Conservation (phyloP, 2,888 invertebrate species). For the Dryobotodes eremita region DNA sequence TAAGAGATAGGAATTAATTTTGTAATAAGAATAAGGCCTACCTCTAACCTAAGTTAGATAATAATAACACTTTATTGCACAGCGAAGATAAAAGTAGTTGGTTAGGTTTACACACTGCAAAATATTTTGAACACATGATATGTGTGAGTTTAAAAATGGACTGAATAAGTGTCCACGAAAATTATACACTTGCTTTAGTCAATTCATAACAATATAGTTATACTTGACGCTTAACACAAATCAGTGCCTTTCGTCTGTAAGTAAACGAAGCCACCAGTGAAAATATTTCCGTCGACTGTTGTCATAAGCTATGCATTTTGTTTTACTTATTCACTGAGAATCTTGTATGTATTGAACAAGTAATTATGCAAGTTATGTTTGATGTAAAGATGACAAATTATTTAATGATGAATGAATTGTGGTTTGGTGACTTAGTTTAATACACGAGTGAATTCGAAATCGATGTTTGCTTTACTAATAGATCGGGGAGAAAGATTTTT, state of each 20-base stretch:
- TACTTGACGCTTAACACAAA: slow-evolving; percentile 55
- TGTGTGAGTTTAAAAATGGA: slow-evolving; percentile 47
- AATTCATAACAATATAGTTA: slow-evolving; percentile 55
- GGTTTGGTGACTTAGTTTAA: slow-evolving; percentile 78
- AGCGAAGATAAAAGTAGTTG: slow-evolving; percentile 53
- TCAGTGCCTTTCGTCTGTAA: slow-evolving; percentile 65
- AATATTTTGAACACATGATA: slow-evolving; percentile 50
- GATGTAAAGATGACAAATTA: slow-evolving; percentile 74
- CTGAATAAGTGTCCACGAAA: slow-evolving; percentile 27
- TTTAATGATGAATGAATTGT: slow-evolving; percentile 71
- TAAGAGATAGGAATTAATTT: slow-evolving; percentile 66
- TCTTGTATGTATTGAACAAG: slow-evolving; percentile 61
- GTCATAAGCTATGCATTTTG: slow-evolving; percentile 86
- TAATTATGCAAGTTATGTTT: slow-evolving; percentile 75
- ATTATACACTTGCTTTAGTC: slow-evolving; percentile 42
- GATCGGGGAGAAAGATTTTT: no score
- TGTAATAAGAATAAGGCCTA: slow-evolving; percentile 63
- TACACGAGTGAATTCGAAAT: slow-evolving; percentile 67
- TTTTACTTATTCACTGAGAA: slow-evolving; percentile 71
- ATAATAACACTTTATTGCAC: slow-evolving; percentile 68
- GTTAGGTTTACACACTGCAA: slow-evolving; percentile 62
- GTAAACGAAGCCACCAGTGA: slow-evolving; percentile 58
- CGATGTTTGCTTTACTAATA: slow-evolving; percentile 45
- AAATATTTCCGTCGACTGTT: slow-evolving; percentile 72
- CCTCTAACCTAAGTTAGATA: slow-evolving; percentile 69